Conservation (phyloP, 2,888 invertebrate species). For the Hyalella azteca region DNA sequence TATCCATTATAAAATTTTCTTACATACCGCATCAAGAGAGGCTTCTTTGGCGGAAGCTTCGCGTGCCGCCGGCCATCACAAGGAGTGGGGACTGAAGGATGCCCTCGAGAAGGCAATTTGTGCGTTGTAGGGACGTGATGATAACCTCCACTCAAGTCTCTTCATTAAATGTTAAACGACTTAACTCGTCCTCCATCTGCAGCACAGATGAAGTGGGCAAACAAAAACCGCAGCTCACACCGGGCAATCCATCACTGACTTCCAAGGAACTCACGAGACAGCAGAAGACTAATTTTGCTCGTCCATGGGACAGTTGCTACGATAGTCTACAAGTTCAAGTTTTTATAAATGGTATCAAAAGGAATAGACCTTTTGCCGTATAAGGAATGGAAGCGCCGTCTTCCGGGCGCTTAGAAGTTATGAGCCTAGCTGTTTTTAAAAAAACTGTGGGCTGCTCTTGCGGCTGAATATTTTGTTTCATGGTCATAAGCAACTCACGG, state of each 20-base stretch:
- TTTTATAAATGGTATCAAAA: no score
- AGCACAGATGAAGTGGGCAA: not conserved
- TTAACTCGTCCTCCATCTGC: not conserved
- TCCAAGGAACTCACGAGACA: not conserved
- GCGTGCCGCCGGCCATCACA: conserved; percentile 7
- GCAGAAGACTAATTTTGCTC: no score
- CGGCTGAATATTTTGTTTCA: not conserved
- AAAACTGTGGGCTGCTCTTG: no score
- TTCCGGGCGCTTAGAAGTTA: no score
- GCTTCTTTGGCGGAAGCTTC: not conserved
- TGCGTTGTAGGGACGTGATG: not conserved
- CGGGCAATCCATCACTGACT: no score
- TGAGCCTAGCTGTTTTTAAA: no score
- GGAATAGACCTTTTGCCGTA: no score
- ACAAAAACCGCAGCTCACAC: not conserved
- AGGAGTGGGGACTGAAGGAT: not conserved
- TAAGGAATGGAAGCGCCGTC: no score
- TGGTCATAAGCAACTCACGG: not conserved
- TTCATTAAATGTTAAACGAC: conserved; percentile 1
- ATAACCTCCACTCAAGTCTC: not conserved
- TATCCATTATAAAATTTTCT: conserved; percentile 11
- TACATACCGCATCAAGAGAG: conserved; percentile 2
- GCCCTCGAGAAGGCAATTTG: not conserved
- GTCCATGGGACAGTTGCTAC: no score
- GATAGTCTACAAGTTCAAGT: no score